Evolutionary conservation across 1,140 invertebrate genomes (phyloP).

Genomic region (Diplogasteroides magnus): DNA sequence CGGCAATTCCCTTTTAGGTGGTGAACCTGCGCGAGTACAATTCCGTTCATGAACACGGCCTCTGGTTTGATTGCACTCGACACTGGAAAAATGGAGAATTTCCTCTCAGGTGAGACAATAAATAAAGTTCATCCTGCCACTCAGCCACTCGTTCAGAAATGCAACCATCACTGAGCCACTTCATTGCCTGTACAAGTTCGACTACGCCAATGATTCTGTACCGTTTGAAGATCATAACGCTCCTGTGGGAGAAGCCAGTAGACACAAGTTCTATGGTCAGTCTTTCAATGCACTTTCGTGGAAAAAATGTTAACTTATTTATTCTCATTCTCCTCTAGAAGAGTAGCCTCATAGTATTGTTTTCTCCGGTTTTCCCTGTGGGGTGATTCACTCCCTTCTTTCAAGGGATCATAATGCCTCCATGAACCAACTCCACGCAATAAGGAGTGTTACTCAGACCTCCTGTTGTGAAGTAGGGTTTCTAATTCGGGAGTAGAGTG

Average conservation of each 20-base stretch:
- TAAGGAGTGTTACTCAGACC: too few relatives aligned
- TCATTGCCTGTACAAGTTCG: constrained; percentile 55
- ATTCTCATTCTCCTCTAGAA: too few relatives aligned
- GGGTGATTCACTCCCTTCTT: too few relatives aligned
- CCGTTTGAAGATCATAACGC: constrained; percentile 55
- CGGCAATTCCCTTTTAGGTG: constrained; percentile 24
- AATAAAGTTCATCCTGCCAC: neutral
- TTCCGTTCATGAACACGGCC: constrained; percentile 52
- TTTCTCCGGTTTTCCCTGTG: too few relatives aligned
- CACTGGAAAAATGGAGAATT: constrained; percentile 46
- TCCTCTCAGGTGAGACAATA: constrained; percentile 38
- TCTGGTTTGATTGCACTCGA: constrained; percentile 53
- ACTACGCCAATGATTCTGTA: constrained; percentile 55
- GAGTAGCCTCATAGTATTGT: too few relatives aligned
- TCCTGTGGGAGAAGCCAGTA: constrained; percentile 54
- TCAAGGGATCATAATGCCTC: too few relatives aligned
- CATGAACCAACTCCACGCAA: too few relatives aligned
- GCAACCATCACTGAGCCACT: constrained; percentile 50
- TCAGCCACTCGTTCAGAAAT: constrained; percentile 42
- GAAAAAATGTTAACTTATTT: too few relatives aligned
- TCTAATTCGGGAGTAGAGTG: too few relatives aligned
- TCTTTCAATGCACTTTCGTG: neutral
- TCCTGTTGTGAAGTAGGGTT: too few relatives aligned
- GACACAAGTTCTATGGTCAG: constrained; percentile 52
- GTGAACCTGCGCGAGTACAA: constrained; percentile 54